Base-by-base conservation (phyloP, 2,113 vertebrate genomes). In the Sinocyclocheilus anshuiensis region DNA sequence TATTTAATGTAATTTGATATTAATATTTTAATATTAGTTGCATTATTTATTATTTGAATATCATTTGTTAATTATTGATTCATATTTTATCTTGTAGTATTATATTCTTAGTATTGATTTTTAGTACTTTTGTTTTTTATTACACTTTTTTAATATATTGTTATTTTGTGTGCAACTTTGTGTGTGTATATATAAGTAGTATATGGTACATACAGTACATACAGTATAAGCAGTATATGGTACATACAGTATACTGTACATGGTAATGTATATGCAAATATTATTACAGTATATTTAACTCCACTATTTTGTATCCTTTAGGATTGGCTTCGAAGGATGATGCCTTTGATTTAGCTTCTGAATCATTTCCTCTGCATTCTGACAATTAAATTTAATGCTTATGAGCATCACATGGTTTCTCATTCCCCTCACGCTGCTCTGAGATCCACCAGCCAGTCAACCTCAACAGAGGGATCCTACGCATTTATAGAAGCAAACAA, bases 401-500 rank as follows among this genome's bases (percentile, higher is more conserved):
- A 69, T 33, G 80, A 69, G 65, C 61, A 69, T 71, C 65, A 53
- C 63, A 71, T 81, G 65, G 45, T 83, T 63, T 83, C 24, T 67
- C 18, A 36, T 71, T 83, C 48, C 26, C 11, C 26, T 83, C 61
- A 83, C 18, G 2, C 45, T 22, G 24, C 63, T 55, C 42, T 16
- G 53, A 79, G 33, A 79, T 79, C 77, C 26, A 22, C 50, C 77
- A 79, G 53, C 45, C 81, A 53, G 61, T 83, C 63, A 83, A 29
- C 18, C 45, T 33, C 42, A 67, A 53, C 45, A 29, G 61, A 53
- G 81, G 26, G 63, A 71, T 71, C 15, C 59, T 67, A 24, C 57
- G 11, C 13, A 72, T 83, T 83, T 57, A 82, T 16, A 39, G 12
- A 83, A 29, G 65, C 81, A 83, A 72, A 55, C 67, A 83, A 39